Conservation (phyloP, 2,113 vertebrate species). For the Plestiodon gilberti region DNA sequence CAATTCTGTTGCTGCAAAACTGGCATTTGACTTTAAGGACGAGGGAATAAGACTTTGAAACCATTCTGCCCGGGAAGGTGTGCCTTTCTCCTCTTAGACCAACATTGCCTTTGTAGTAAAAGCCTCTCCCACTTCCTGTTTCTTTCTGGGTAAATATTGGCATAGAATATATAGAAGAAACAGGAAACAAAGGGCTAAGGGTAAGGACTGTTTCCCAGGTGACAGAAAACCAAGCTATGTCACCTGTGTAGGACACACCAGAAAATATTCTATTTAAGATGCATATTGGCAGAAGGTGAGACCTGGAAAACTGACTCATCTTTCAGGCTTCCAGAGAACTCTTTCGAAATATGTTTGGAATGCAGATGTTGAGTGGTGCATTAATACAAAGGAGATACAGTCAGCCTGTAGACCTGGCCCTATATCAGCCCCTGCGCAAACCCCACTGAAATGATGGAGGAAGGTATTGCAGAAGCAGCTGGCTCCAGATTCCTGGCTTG, state of each 20-base stretch:
- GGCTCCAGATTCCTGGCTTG: background rate
- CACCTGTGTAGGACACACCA: background rate
- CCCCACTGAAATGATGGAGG: background rate
- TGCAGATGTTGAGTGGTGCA: background rate
- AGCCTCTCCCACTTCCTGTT: background rate
- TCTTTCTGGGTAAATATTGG: slow-evolving; percentile 4
- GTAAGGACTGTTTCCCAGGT: background rate
- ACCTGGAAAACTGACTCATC: background rate
- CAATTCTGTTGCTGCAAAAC: background rate
- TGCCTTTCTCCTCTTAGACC: no score
- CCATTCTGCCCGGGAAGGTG: background rate
- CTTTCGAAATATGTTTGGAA: background rate
- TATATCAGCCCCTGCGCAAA: no score
- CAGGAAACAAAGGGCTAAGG: background rate
- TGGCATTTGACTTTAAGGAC: background rate
- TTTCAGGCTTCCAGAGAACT: background rate
- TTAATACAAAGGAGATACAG: background rate
- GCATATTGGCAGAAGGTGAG: background rate
- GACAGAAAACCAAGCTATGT: background rate
- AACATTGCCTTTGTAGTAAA: background rate
- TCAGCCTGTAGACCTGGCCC: background rate
- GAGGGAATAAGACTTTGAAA: background rate
- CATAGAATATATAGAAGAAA: background rate
- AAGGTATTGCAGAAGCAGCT: background rate
- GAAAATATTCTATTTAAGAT: background rate